A percentile compares a stretch with the other conserved stretches of the same genome.
Evolutionary conservation across 2,888 invertebrate species (phyloP).

Genomic region (Eumacrocentrus americanus): DNA sequence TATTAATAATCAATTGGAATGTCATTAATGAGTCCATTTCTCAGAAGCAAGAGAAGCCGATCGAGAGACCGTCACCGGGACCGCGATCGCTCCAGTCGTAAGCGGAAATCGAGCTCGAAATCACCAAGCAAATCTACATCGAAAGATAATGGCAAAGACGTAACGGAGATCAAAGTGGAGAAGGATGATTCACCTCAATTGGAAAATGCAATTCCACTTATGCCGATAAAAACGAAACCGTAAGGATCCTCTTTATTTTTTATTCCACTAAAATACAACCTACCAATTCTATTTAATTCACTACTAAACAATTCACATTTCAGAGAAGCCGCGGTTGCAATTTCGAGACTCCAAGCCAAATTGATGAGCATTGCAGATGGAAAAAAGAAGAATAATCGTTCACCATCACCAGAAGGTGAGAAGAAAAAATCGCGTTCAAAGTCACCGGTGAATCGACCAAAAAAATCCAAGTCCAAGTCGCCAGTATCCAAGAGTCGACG

Average conservation of each 20-base stretch:
- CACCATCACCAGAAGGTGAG: constrained; percentile 51
- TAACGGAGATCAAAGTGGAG: constrained; percentile 51
- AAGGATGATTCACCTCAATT: constrained; percentile 56
- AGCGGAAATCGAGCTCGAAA: constrained; percentile 53
- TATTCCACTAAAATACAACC: too few relatives aligned
- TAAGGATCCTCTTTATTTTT: constrained; percentile 47
- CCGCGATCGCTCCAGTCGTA: constrained; percentile 56
- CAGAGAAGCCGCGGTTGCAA: constrained; percentile 63
- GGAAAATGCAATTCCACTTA: constrained; percentile 56
- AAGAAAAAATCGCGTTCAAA: constrained; percentile 56
- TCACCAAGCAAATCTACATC: constrained; percentile 54
- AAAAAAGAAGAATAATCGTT: constrained; percentile 58
- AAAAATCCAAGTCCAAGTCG: constrained; percentile 28
- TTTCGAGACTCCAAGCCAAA: constrained; percentile 69
- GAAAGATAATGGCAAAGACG: constrained; percentile 54
- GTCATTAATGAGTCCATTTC: constrained; percentile 15
- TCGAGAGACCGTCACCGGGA: constrained; percentile 61
- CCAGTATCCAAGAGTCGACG: constrained; percentile 40
- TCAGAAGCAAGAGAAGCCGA: constrained; percentile 60
- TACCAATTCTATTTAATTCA: neutral
- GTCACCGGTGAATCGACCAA: constrained; percentile 45
- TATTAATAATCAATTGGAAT: constrained; percentile 1
- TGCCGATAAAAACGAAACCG: constrained; percentile 60
- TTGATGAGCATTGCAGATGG: constrained; percentile 69
- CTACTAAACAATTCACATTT: constrained; percentile 13